Conservation (phyloP, 2,113 vertebrate species). For the Clarias magur region DNA sequence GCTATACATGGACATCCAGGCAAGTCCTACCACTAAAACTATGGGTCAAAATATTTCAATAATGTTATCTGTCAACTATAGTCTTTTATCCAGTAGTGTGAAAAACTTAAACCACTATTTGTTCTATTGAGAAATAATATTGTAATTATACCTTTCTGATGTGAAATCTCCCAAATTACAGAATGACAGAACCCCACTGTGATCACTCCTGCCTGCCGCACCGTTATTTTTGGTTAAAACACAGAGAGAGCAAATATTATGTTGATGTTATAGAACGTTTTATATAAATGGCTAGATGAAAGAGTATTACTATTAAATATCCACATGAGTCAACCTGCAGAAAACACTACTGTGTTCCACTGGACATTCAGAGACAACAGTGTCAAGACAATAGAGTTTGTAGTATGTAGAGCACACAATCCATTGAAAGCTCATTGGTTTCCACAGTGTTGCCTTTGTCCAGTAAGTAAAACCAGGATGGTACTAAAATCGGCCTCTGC, state of each 20-base stretch:
- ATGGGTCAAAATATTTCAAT: no score
- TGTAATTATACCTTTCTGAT: no score
- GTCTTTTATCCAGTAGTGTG: no score
- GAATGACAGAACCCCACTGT: neutral
- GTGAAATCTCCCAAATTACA: no score
- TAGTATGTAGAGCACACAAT: constrained; percentile 45
- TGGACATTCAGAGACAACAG: constrained; percentile 37
- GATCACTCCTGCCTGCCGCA: neutral
- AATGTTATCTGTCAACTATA: no score
- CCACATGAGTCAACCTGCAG: constrained; percentile 1
- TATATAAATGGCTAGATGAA: neutral
- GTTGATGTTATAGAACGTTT: neutral
- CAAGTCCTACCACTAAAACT: no score
- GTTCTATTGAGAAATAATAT: no score
- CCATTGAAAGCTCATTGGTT: constrained; percentile 47
- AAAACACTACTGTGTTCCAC: constrained; percentile 43
- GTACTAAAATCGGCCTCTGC: constrained; percentile 40
- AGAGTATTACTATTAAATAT: neutral
- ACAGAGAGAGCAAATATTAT: neutral
- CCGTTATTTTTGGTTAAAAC: neutral
- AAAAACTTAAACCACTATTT: no score
- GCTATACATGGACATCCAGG: no score
- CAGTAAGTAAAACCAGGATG: constrained; percentile 50
- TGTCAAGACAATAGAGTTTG: constrained; percentile 48
- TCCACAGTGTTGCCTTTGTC: constrained; percentile 49